A percentile compares a stretch with the other conserved stretches of the same genome.
Evolutionary conservation across 2,888 invertebrate genomes (phyloP).

Genomic region (Euplagia quadripunctaria): DNA sequence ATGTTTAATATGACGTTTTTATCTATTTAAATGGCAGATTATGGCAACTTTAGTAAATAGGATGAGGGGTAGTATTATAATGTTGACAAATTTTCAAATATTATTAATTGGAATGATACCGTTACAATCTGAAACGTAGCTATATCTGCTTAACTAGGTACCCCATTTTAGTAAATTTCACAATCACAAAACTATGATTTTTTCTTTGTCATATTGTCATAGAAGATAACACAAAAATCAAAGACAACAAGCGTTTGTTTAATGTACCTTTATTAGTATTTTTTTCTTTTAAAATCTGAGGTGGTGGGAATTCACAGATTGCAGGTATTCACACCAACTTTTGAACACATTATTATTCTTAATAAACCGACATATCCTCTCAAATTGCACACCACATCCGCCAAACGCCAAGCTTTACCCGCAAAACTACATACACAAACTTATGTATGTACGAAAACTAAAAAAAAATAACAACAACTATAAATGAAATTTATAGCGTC

Average conservation of each 20-base stretch:
- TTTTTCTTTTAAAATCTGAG: neutral
- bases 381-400: neutral
- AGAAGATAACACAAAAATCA: too few species aligned
- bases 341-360: neutral
- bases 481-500: slow-evolving; percentile 84
- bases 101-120: slow-evolving; percentile 15
- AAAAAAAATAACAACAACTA: slow-evolving; percentile 78
- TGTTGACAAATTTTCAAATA: slow-evolving; percentile 20
- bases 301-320: neutral
- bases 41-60: slow-evolving; percentile 17
- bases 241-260: too few species aligned
- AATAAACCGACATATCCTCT: neutral
- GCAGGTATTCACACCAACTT: neutral
- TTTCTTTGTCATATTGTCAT: too few species aligned
- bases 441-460: slow-evolving; percentile 53
- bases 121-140: neutral
- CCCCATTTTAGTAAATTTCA: neutral
- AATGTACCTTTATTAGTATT: too few species aligned
- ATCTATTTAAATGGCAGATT: slow-evolving; percentile 42
- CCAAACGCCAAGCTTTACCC: neutral
- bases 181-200: neutral
- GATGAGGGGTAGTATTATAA: slow-evolving; percentile 6
- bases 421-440: slow-evolving; percentile 26
- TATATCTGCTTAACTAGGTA: too few species aligned
- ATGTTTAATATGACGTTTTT: slow-evolving; percentile 61